Evolutionary conservation across 2,797 vertebrate genomes (phyloP).

Genomic region (Leptodactylus fallax): DNA sequence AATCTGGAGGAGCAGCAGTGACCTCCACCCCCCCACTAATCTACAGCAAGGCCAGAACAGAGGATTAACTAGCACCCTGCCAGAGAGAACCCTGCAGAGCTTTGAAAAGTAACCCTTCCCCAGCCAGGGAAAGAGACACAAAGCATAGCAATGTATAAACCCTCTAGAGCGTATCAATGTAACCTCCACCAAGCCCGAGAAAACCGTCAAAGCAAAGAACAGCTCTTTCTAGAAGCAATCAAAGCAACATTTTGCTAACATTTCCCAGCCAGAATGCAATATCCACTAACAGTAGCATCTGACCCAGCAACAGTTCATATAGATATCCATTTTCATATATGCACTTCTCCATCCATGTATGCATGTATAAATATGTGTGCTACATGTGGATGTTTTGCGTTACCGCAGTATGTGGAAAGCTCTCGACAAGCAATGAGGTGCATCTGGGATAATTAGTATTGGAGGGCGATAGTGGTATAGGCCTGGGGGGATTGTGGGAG

Average conservation of each 20-base stretch:
- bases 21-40: constrained; percentile 62
- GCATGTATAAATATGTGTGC: background rate
- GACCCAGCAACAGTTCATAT: background rate
- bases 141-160: constrained; percentile 36
- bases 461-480: constrained; percentile 31
- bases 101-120: constrained; percentile 52
- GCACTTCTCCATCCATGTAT: background rate
- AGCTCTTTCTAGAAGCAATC: constrained; percentile 6
- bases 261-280: background rate
- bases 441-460: constrained; percentile 50
- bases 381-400: constrained; percentile 1
- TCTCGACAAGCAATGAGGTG: constrained; percentile 50
- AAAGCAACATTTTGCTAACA: background rate
- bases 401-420: constrained; percentile 1
- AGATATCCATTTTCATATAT: background rate
- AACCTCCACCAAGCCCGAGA: constrained; percentile 34
- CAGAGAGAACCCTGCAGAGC: constrained; percentile 55
- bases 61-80: constrained; percentile 60
- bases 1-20: constrained; percentile 63
- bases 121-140: constrained; percentile 28
- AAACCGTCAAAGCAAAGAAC: background rate
- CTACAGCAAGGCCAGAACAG: constrained; percentile 59
- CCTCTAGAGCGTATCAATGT: constrained; percentile 15
- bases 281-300: background rate
- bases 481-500: constrained; percentile 60